phyloP scores from a whole-genome alignment of 1,140 invertebrate genomes.

The Littorina saxatilis region DNA sequence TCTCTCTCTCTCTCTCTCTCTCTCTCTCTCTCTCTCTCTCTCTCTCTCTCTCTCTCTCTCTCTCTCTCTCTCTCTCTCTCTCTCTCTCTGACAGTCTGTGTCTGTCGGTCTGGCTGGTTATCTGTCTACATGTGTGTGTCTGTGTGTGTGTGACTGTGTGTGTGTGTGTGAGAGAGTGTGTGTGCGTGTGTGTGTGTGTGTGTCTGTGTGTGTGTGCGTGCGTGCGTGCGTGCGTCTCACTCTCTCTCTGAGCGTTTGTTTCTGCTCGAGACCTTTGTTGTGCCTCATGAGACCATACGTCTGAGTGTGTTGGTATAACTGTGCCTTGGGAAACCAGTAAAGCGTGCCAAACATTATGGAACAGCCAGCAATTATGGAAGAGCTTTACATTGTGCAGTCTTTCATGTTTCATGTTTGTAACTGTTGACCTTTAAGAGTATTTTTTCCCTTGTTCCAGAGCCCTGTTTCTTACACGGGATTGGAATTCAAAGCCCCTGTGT shows the following conservation, averaged over 20 bases:
- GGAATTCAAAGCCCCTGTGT: constrained; percentile 20
- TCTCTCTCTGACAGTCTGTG: not conserved
- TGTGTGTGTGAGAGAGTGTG: too few relatives aligned
- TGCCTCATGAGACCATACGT: not conserved
- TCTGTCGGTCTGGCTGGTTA: not conserved
- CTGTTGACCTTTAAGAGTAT: not conserved
- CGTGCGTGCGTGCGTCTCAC: too few relatives aligned
- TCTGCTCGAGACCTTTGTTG: not conserved
- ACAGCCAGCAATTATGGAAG: not conserved
- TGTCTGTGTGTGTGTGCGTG: too few relatives aligned
- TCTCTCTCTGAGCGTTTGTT: not conserved
- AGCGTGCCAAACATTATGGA: not conserved
- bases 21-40: not conserved
- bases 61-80: not conserved
- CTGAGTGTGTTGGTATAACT: not conserved
- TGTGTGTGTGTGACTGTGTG: too few relatives aligned
- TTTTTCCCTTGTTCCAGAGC: not conserved
- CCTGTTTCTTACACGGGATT: not conserved
- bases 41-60: not conserved
- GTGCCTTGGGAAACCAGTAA: too few relatives aligned
- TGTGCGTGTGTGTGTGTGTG: too few relatives aligned
- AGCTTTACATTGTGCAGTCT: not conserved
- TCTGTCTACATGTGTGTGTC: too few relatives aligned
- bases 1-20: not conserved
- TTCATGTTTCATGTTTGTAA: not conserved